phyloP scores from a whole-genome alignment of 2,888 invertebrate species.

The Panzeria rudis region DNA sequence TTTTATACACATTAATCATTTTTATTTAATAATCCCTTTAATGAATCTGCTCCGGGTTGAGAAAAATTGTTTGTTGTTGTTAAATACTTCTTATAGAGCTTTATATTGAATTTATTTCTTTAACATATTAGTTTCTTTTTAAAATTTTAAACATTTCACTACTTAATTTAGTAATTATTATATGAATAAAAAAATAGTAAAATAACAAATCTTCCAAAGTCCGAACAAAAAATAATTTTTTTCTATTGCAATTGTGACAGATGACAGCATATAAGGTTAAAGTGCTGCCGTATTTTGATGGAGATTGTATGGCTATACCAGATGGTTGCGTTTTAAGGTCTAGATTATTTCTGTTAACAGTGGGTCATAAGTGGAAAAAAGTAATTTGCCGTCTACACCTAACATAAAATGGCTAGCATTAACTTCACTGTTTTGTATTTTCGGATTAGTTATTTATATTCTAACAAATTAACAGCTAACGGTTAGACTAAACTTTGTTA shows the following conservation, averaged over 20 bases:
- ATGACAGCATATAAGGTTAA: constrained; percentile 35
- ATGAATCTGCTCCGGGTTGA: background rate
- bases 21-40: background rate
- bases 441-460: no score
- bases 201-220: constrained; percentile 50
- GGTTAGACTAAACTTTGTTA: no score
- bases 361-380: no score
- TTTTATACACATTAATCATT: constrained; percentile 28
- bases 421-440: no score
- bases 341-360: no score
- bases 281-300: background rate
- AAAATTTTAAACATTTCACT: background rate
- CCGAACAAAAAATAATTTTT: constrained; percentile 45
- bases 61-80: background rate
- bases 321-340: background rate
- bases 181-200: constrained; percentile 42
- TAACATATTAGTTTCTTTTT: background rate
- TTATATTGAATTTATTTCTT: background rate
- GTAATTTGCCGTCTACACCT: no score
- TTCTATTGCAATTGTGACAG: constrained; percentile 59
- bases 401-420: no score
- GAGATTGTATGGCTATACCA: background rate
- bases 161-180: constrained; percentile 26
- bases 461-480: no score
- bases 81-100: background rate